phyloP scores from a whole-genome alignment of 1,140 invertebrate species.

The Drosophila parabipectinata region DNA sequence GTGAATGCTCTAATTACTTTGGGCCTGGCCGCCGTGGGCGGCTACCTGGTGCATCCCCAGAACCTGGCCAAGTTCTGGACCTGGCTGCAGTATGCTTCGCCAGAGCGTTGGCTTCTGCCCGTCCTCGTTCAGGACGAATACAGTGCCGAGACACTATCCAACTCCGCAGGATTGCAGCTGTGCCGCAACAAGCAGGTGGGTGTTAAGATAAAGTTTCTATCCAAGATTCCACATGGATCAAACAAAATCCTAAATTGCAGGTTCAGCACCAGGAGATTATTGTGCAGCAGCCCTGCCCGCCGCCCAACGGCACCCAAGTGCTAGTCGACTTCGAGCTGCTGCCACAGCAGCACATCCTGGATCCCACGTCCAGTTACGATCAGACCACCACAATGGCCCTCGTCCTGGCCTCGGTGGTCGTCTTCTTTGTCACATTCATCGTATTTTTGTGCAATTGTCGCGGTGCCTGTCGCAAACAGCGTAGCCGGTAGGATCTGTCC shows the following conservation, averaged over 20 bases:
- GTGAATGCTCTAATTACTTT: constrained; percentile 87
- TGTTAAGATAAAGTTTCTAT: no score
- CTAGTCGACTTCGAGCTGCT: constrained; percentile 86
- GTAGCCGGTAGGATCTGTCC: constrained; percentile 53
- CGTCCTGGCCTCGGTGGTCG: constrained; percentile 86
- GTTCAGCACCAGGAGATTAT: constrained; percentile 93
- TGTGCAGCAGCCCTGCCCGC: constrained; percentile 90
- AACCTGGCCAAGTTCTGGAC: constrained; percentile 88
- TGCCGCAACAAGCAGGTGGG: constrained; percentile 89
- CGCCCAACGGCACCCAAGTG: constrained; percentile 90
- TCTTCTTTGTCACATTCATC: constrained; percentile 86
- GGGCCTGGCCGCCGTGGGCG: constrained; percentile 88
- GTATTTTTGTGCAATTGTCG: constrained; percentile 87
- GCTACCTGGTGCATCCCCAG: constrained; percentile 89
- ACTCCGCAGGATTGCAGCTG: constrained; percentile 85
- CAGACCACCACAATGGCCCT: constrained; percentile 86
- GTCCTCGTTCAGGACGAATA: constrained; percentile 88
- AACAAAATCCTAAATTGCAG: constrained; percentile 75
- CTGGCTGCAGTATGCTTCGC: constrained; percentile 89
- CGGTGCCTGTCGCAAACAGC: constrained; percentile 74
- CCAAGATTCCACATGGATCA: neutral
- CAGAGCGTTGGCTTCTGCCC: constrained; percentile 90
- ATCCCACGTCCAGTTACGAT: constrained; percentile 83
- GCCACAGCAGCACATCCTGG: constrained; percentile 83
- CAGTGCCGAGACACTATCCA: constrained; percentile 86